A percentile compares a stretch with the other conserved stretches of the same genome.
These are phyloP conservation scores for Prenolepis imparis DNA, from an alignment of 2,888 invertebrate species.

Conservation along the genomic window DNA sequence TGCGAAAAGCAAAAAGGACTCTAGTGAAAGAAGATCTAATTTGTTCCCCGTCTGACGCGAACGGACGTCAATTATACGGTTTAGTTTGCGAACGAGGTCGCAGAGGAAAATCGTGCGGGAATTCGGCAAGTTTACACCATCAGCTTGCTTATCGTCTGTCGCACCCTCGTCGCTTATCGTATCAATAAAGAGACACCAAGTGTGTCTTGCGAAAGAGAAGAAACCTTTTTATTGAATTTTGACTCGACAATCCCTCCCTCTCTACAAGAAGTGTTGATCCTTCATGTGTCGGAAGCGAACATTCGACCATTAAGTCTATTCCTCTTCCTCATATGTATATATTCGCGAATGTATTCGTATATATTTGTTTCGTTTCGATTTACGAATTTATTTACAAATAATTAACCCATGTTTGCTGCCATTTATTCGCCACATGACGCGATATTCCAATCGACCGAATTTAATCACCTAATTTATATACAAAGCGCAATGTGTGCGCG, in stretches of 20 bases:
- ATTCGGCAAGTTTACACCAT: neutral
- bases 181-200: neutral
- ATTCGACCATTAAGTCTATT: neutral
- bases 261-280: neutral
- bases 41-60: neutral
- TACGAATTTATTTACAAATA: neutral
- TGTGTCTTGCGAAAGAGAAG: neutral
- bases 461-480: constrained; percentile 10
- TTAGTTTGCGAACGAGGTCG: constrained; percentile 9
- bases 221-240: neutral
- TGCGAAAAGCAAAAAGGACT: neutral
- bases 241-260: too few relatives aligned
- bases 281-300: neutral
- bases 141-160: neutral
- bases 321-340: neutral
- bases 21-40: constrained; percentile 7
- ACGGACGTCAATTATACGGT: constrained; percentile 13
- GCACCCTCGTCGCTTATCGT: neutral
- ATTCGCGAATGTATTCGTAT: too few relatives aligned
- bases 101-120: neutral
- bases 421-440: neutral
- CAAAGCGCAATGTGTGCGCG: neutral
- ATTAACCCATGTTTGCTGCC: neutral
- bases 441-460: neutral
- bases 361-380: neutral